Conservation (phyloP, 2,113 vertebrate genomes). For the Campylomormyrus numenius region DNA sequence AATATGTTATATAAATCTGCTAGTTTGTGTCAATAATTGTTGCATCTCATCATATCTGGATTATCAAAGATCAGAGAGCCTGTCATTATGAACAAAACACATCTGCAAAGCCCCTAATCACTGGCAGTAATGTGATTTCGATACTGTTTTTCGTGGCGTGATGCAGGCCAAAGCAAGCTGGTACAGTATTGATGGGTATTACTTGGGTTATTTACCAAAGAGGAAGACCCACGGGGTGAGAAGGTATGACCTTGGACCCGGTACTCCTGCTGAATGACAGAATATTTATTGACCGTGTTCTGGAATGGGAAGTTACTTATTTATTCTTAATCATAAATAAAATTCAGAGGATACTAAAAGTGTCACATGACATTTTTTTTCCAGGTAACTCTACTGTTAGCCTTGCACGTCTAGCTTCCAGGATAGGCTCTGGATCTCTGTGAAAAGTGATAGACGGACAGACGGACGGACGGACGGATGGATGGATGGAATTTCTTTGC, state of each 20-base stretch:
- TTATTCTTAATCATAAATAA: background rate
- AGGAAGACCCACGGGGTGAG: background rate
- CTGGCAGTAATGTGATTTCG: conserved; percentile 9
- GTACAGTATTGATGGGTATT: conserved; percentile 10
- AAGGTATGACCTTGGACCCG: background rate
- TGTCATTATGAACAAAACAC: background rate
- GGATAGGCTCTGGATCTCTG: background rate
- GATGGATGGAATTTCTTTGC: background rate
- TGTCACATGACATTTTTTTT: background rate
- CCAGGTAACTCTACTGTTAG: background rate
- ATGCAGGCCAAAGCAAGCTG: background rate
- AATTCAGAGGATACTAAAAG: background rate
- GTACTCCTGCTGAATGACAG: background rate
- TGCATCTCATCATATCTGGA: background rate
- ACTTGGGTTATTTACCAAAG: conserved; percentile 9
- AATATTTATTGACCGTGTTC: background rate
- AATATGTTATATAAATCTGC: background rate
- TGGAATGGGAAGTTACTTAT: background rate
- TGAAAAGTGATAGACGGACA: background rate
- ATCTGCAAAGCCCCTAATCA: background rate
- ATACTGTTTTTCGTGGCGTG: background rate
- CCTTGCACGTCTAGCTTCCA: background rate
- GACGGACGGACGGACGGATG: background rate
- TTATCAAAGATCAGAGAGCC: background rate
- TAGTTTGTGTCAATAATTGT: background rate